Percentiles rank a stretch among this genome's conserved stretches.
These are phyloP conservation scores for Drosophila bocki DNA, from an alignment of 1,140 invertebrate species.

Conservation along the genomic window DNA sequence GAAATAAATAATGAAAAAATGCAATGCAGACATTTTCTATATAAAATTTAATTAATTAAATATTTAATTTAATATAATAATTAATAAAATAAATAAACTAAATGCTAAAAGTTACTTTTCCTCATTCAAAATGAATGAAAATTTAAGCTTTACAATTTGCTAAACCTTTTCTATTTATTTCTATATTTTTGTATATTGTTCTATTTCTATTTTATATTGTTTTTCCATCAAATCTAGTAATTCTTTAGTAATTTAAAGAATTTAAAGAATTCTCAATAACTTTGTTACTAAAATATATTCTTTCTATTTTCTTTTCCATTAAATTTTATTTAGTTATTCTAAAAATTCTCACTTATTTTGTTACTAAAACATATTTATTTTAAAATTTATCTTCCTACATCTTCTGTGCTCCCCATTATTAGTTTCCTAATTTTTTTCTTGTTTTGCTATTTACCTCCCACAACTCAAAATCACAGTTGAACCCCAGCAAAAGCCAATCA, in stretches of 20 bases:
- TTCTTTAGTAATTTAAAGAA: too few species aligned
- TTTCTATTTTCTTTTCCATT: not conserved
- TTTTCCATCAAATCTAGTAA: too few species aligned
- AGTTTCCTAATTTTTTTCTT: not conserved
- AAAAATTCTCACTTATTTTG: not conserved
- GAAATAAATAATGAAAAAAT: not conserved
- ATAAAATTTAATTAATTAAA: too few species aligned
- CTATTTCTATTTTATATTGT: too few species aligned
- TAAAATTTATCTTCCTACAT: not conserved
- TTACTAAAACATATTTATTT: not conserved
- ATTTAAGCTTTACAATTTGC: not conserved
- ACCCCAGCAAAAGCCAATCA: not conserved
- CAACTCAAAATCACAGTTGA: not conserved
- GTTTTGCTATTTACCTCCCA: not conserved
- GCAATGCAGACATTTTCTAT: not conserved
- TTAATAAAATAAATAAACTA: too few species aligned
- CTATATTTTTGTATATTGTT: too few species aligned
- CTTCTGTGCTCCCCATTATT: too few species aligned
- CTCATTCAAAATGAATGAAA: fast-evolving
- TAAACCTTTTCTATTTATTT: not conserved
- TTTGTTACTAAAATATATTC: too few species aligned
- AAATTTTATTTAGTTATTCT: too few species aligned
- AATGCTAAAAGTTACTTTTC: not conserved
- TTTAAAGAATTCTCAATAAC: too few species aligned
- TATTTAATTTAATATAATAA: too few species aligned